These are phyloP conservation scores for Arctia plantaginis DNA, from an alignment of 2,888 invertebrate genomes.

Conservation along the genomic window DNA sequence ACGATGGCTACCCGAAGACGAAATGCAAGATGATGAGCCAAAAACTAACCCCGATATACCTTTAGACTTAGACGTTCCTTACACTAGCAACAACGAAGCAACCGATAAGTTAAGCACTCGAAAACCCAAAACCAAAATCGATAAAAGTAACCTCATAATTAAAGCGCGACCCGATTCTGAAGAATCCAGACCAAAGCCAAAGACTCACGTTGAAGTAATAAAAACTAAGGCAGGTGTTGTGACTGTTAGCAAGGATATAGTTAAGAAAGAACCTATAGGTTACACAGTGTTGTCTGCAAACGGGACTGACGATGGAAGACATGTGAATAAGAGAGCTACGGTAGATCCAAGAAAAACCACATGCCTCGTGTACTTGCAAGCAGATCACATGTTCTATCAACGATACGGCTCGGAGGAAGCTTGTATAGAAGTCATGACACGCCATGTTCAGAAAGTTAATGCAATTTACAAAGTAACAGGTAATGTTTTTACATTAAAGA, in stretches of 20 bases:
- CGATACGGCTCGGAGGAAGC: slow-evolving; percentile 97
- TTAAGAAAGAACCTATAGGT: slow-evolving; percentile 86
- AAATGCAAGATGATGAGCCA: slow-evolving; percentile 86
- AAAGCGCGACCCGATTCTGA: slow-evolving; percentile 84
- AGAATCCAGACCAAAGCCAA: slow-evolving; percentile 88
- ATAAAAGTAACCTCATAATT: slow-evolving; percentile 84
- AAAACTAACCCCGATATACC: slow-evolving; percentile 88
- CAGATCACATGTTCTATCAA: slow-evolving; percentile 98
- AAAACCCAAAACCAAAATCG: slow-evolving; percentile 84
- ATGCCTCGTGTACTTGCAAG: slow-evolving; percentile 97
- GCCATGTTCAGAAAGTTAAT: slow-evolving; percentile 97
- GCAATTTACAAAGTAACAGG: slow-evolving; percentile 94
- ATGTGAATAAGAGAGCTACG: slow-evolving; percentile 89
- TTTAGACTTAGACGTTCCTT: slow-evolving; percentile 88
- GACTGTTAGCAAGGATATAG: slow-evolving; percentile 88
- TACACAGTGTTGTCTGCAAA: slow-evolving; percentile 81
- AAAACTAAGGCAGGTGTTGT: slow-evolving; percentile 89
- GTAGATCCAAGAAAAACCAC: slow-evolving; percentile 96
- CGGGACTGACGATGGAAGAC: slow-evolving; percentile 85
- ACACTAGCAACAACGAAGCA: slow-evolving; percentile 87
- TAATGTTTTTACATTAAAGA: slow-evolving; percentile 64
- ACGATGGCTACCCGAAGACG: slow-evolving; percentile 90
- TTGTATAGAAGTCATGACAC: slow-evolving; percentile 97
- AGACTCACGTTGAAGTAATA: slow-evolving; percentile 89
- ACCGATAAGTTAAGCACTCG: slow-evolving; percentile 82